These are phyloP conservation scores for Gymnarchus niloticus DNA, from an alignment of 2,113 vertebrate genomes.

Conservation along the genomic window DNA sequence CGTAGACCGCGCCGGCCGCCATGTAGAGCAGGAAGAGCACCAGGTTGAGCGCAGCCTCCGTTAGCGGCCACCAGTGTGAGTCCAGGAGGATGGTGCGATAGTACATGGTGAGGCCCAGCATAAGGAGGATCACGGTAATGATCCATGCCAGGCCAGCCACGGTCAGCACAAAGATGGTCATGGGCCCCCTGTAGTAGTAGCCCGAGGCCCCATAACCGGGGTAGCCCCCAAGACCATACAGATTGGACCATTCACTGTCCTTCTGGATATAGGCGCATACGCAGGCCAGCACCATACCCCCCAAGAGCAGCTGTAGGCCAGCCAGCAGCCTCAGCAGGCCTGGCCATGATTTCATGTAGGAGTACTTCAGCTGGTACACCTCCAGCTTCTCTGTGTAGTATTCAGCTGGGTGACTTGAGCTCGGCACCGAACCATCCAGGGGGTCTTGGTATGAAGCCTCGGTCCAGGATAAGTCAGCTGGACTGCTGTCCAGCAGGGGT, in stretches of 20 bases:
- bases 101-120: slow-evolving; percentile 64
- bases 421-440: slow-evolving; percentile 49
- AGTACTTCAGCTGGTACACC: slow-evolving; percentile 54
- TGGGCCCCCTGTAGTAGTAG: slow-evolving; percentile 62
- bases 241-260: slow-evolving; percentile 66
- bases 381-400: slow-evolving; percentile 60
- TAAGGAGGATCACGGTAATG: slow-evolving; percentile 54
- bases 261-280: slow-evolving; percentile 66
- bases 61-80: slow-evolving; percentile 70
- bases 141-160: slow-evolving; percentile 59
- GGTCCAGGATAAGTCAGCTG: not conserved
- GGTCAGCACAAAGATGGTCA: slow-evolving; percentile 66
- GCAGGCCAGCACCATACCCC: slow-evolving; percentile 64
- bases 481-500: slow-evolving; percentile 37
- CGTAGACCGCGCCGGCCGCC: slow-evolving; percentile 63
- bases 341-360: slow-evolving; percentile 61
- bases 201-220: slow-evolving; percentile 45
- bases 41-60: slow-evolving; percentile 62
- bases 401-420: slow-evolving; percentile 55
- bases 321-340: slow-evolving; percentile 60
- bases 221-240: slow-evolving; percentile 44
- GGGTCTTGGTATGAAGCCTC: slow-evolving; percentile 19
- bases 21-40: slow-evolving; percentile 66
- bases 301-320: slow-evolving; percentile 65
- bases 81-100: slow-evolving; percentile 44